Base-by-base conservation (phyloP, 2,797 vertebrate species). In the Carduelis carduelis region DNA sequence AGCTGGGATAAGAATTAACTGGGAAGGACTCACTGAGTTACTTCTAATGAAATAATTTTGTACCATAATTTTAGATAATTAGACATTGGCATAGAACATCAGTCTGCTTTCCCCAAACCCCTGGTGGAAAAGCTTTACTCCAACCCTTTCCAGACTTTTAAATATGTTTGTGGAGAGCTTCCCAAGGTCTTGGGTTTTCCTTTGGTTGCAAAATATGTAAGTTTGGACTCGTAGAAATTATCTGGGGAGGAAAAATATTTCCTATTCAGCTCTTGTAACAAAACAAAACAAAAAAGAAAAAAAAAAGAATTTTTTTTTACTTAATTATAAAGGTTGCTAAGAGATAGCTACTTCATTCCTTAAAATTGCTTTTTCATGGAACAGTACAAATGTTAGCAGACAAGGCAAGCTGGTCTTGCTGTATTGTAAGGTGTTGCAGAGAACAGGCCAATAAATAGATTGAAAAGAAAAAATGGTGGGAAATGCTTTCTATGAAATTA, bases 401-500 rank as follows among this genome's bases (percentile, higher is more conserved):
- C 69, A 71, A 90, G 83, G 27, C 56, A 85, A 75, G 17, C 35
- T 50, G 11, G 11, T 83, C 52, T 75, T 50, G 14, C 56, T 93
- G 8, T 55, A 65, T 39, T 53, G 68, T 50, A 72, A 75, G 84
- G n/a, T 5, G 2, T 55, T 86, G 35, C 59, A 76, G 75, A 72
- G 24, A 85, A 20, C 53, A 88, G 76, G 27, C n/a, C 34, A 4
- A 5, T 68, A 88, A 91, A 92, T 32, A 83, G 66, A 75, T 8
- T 49, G 57, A 74, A 57, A 95, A 83, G 32, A 55, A 89, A 80
- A 91, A 83, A 22, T 55, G 14, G 32, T 63, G 24, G 50, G 34
- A 91, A 92, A 81, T 86, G 8, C 59, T 85, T 91, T 47, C 47
- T 59, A 23, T 80, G 32, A 91, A 91, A 78, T 93, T 76, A 93